Percentiles rank a stretch among this genome's conserved stretches.
Evolutionary conservation across 1,140 invertebrate genomes (phyloP).

Genomic region (Macrosteles quadrilineatus): DNA sequence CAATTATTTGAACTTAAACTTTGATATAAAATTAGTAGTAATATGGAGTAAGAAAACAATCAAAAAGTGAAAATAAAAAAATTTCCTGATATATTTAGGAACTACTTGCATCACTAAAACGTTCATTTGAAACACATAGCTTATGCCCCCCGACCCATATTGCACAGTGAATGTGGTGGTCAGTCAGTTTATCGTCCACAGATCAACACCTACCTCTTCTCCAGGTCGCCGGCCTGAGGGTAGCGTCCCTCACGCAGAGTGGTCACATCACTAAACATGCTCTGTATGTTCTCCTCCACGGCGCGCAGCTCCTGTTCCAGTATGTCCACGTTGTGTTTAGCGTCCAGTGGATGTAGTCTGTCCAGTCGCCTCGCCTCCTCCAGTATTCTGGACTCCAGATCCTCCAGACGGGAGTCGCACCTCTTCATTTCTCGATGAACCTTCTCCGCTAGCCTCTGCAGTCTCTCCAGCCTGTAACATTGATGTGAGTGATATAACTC

Average conservation of each 20-base stretch:
- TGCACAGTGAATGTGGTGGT: no score
- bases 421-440: constrained; percentile 85
- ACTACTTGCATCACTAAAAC: no score
- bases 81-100: no score
- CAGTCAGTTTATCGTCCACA: no score
- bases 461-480: constrained; percentile 73
- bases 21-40: no score
- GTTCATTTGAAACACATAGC: no score
- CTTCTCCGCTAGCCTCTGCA: constrained; percentile 93
- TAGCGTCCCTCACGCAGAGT: constrained; percentile 87
- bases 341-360: constrained; percentile 88
- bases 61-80: no score
- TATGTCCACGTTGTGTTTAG: constrained; percentile 89
- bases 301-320: constrained; percentile 85
- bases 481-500: no score
- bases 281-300: constrained; percentile 86
- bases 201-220: constrained; percentile 67
- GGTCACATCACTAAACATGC: constrained; percentile 90
- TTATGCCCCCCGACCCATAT: no score
- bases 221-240: constrained; percentile 75
- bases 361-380: constrained; percentile 86
- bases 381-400: constrained; percentile 82
- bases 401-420: constrained; percentile 82
- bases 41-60: no score
- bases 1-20: no score